Base-by-base conservation (phyloP, 2,888 invertebrate genomes). In the Diadegma fenestrale region DNA sequence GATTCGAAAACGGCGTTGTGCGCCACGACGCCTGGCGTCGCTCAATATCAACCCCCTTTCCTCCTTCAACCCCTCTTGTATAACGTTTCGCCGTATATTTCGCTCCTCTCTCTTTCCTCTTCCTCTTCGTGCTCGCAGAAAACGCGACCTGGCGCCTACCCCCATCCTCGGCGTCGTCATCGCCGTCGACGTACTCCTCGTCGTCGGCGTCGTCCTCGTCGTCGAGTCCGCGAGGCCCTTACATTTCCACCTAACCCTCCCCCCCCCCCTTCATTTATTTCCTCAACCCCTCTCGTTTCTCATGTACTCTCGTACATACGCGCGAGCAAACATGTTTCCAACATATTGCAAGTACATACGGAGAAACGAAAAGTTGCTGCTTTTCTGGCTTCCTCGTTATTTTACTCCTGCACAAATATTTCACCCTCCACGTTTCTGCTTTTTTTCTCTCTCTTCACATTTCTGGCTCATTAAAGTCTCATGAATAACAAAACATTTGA, bases 21-120 rank as follows among this genome's bases (percentile, higher is more conserved):
- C 92, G 94, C 95, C 95, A 95, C 95, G 95, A 95, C 94, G 95
- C 95, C 94, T 91, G 93, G 94, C 93, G 94, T 95, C 95, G 95
- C 95, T 95, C 95, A 95, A 95, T 94, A 94, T 94, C 93, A 94
- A 91, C 94, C 94, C 94, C 94, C 89, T 88, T 87, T 88, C 83
- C 80, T 79, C 83, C 87, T 82, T 72, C 58, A 85, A 78, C 76
- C 85, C 72, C 77, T 71, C 68, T 45, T 63, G 43, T 22, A 63
- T 30, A 58, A 37, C 61, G n/a, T 45, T 63, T 45, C 68, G 43
- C n/a, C 19, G 14, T 69, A 30, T 45, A 37, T 37, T 37, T 33
- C 14, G n/a, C 66, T 72, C 75, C 66, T 41, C 63, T 66, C 61
- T 69, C 33, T 45, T 33, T 58, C 51, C 79, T 85, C 76, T 76